Percentiles rank a stretch among this genome's conserved stretches.
Evolutionary conservation across 2,113 vertebrate species (phyloP).

Genomic region (Oryzias celebensis): DNA sequence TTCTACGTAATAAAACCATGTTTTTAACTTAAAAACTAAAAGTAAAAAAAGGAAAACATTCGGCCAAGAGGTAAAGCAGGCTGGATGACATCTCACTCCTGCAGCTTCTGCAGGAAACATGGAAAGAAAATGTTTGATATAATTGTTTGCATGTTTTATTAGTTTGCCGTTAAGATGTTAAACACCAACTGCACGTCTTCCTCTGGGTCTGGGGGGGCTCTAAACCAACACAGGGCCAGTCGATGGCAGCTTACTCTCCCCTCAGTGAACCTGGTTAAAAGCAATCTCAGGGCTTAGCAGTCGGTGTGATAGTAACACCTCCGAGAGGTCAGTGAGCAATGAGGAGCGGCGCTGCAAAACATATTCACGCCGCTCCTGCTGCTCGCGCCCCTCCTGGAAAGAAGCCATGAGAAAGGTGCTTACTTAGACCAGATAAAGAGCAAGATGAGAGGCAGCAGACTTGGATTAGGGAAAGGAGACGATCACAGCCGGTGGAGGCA

Average conservation of each 20-base stretch:
- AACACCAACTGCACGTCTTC: conserved; percentile 7
- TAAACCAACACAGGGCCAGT: conserved; percentile 59
- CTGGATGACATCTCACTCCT: too few species aligned
- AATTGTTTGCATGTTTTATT: conserved; percentile 2
- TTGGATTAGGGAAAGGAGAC: conserved; percentile 86
- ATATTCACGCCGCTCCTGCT: conserved; percentile 73
- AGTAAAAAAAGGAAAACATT: too few species aligned
- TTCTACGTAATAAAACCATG: too few species aligned
- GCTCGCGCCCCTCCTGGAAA: conserved; percentile 76
- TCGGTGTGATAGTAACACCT: conserved; percentile 64
- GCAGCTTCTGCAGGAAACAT: too few species aligned
- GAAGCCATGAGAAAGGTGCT: conserved; percentile 86
- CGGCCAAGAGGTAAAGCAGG: too few species aligned
- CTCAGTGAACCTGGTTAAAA: conserved; percentile 63
- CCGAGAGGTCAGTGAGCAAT: conserved; percentile 68
- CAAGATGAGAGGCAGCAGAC: conserved; percentile 87
- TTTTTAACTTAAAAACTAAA: too few species aligned
- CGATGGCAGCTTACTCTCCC: conserved; percentile 48
- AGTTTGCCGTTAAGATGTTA: conserved; percentile 20
- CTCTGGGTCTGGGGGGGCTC: conserved; percentile 25
- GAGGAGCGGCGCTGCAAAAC: conserved; percentile 62
- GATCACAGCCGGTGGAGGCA: conserved; percentile 81
- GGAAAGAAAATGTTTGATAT: too few species aligned
- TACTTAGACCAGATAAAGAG: conserved; percentile 91
- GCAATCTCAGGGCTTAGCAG: conserved; percentile 64